Evolutionary conservation across 1,140 invertebrate genomes (phyloP).

Genomic region (Leptonema lineaticorne): DNA sequence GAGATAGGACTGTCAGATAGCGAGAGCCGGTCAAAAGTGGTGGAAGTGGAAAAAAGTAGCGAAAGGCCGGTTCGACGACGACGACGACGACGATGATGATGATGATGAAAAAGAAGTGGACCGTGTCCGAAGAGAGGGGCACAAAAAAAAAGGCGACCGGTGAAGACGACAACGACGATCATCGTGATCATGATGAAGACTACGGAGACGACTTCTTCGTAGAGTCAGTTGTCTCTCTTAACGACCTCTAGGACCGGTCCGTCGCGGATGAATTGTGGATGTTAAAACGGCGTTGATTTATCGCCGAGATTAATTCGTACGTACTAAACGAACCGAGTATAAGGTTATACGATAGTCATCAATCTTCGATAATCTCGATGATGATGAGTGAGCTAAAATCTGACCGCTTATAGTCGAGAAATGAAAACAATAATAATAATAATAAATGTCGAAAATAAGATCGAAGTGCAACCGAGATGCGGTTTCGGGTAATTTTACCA

Average conservation of each 20-base stretch:
- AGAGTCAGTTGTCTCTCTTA: neutral
- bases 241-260: neutral
- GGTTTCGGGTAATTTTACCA: too few species aligned
- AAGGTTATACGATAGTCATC: neutral
- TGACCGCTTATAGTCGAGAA: neutral
- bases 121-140: neutral
- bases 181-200: too few species aligned
- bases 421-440: too few species aligned
- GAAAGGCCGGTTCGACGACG: slow-evolving; percentile 1
- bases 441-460: too few species aligned
- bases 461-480: neutral
- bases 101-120: too few species aligned
- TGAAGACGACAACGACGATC: too few species aligned
- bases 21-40: neutral
- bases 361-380: neutral
- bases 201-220: too few species aligned
- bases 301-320: neutral
- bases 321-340: too few species aligned
- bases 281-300: neutral
- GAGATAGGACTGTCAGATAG: slow-evolving; percentile 5
- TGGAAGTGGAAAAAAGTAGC: neutral
- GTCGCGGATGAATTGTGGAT: neutral
- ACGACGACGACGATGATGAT: too few species aligned
- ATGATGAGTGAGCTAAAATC: neutral
- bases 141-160: neutral